Evolutionary conservation across 2,888 invertebrate species (phyloP).

Genomic region (Trachelus stipa): DNA sequence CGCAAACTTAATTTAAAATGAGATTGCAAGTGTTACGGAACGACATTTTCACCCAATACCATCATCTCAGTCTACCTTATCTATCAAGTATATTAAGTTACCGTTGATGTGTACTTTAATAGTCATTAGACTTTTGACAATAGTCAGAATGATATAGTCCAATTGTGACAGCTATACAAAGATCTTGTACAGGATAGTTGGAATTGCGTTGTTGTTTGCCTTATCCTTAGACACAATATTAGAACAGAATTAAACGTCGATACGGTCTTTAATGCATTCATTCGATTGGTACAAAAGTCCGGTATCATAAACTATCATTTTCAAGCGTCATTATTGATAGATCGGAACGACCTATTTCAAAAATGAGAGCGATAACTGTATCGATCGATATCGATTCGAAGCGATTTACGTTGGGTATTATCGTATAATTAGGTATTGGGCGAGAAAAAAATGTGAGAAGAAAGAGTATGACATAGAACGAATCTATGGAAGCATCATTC

Average conservation of each 20-base stretch:
- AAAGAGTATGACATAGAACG: background rate
- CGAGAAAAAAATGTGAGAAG: background rate
- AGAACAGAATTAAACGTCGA: background rate
- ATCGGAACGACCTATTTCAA: background rate
- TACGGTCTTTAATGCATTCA: background rate
- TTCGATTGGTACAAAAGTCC: background rate
- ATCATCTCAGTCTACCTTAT: background rate
- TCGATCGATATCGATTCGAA: background rate
- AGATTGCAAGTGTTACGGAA: background rate
- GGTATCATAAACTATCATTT: background rate
- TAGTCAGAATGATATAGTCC: background rate
- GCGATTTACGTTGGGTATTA: background rate
- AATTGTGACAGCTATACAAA: background rate
- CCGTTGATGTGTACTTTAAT: background rate
- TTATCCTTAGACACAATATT: background rate
- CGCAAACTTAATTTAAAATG: background rate
- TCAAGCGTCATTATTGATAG: background rate
- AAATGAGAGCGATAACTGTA: background rate
- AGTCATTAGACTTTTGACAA: background rate
- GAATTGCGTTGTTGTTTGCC: background rate
- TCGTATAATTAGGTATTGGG: background rate
- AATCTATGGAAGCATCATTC: background rate
- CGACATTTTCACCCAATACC: background rate
- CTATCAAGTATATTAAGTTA: background rate
- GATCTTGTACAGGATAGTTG: background rate